Evolutionary conservation across 2,797 vertebrate species (phyloP).

Genomic region (Molossus molossus): DNA sequence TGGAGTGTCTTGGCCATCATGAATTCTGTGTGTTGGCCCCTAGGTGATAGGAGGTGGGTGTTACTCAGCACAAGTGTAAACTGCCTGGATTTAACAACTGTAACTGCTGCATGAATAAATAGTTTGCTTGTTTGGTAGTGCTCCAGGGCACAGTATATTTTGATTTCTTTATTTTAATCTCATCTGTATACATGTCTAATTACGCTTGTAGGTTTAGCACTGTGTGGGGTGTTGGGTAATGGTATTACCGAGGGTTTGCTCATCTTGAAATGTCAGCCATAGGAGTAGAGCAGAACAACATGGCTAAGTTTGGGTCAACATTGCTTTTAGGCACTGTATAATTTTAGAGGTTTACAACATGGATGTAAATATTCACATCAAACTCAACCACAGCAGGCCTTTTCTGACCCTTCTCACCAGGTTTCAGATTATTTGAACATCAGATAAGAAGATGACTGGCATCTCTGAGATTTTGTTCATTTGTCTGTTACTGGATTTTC

Average conservation of each 20-base stretch:
- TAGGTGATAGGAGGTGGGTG: neutral
- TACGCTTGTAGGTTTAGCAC: slow-evolving; percentile 50
- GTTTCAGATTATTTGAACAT: slow-evolving; percentile 51
- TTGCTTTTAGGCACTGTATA: slow-evolving; percentile 26
- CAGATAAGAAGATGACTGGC: neutral
- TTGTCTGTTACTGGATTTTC: slow-evolving; percentile 9
- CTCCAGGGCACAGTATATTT: slow-evolving; percentile 51
- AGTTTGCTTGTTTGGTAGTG: slow-evolving; percentile 41
- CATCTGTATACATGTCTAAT: slow-evolving; percentile 67
- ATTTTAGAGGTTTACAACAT: slow-evolving; percentile 61
- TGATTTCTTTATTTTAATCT: slow-evolving; percentile 74
- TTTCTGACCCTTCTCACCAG: neutral
- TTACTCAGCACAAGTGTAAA: neutral
- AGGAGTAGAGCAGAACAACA: neutral
- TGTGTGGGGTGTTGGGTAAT: slow-evolving; percentile 11
- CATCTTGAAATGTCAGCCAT: slow-evolving; percentile 44
- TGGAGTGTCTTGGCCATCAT: neutral
- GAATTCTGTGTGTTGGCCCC: slow-evolving; percentile 25
- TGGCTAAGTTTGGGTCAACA: neutral
- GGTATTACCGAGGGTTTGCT: slow-evolving; percentile 5
- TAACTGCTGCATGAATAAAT: slow-evolving; percentile 48
- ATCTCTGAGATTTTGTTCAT: neutral
- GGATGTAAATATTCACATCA: slow-evolving; percentile 50
- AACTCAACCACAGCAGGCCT: neutral
- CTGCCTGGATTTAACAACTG: slow-evolving; percentile 62